Evolutionary conservation across 2,797 vertebrate genomes (phyloP).

Genomic region (Serranus cabrilla): DNA sequence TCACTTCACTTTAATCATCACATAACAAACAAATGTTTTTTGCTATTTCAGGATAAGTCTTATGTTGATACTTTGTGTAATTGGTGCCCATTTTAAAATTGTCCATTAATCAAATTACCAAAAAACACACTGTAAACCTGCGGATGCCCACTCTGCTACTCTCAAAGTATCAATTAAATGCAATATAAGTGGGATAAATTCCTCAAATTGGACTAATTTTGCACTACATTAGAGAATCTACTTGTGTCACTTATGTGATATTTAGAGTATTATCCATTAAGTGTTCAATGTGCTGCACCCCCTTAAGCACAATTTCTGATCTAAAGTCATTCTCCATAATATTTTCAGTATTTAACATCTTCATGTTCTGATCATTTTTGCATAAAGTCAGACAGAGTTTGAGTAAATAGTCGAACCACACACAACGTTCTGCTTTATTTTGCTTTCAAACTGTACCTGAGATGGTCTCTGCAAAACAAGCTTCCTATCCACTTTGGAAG

Average conservation of each 20-base stretch:
- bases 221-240: conserved; percentile 13
- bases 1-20: too few species aligned
- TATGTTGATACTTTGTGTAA: not conserved
- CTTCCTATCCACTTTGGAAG: conserved; percentile 27
- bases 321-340: not conserved
- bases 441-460: not conserved
- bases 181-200: conserved; percentile 25
- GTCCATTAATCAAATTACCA: not conserved
- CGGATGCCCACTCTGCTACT: not conserved
- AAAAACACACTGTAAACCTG: not conserved
- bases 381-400: not conserved
- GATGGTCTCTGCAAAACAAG: conserved; percentile 16
- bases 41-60: too few species aligned
- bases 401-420: not conserved
- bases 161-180: conserved; percentile 32
- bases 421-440: not conserved
- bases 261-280: conserved; percentile 2
- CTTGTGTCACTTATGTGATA: conserved; percentile 9
- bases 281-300: conserved; percentile 15
- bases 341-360: not conserved
- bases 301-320: conserved; percentile 4
- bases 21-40: too few species aligned
- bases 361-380: not conserved
- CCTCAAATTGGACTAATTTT: conserved; percentile 20
- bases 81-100: not conserved